These are phyloP conservation scores for Aethes cnicana DNA, from an alignment of 2,888 invertebrate genomes.

Conservation along the genomic window DNA sequence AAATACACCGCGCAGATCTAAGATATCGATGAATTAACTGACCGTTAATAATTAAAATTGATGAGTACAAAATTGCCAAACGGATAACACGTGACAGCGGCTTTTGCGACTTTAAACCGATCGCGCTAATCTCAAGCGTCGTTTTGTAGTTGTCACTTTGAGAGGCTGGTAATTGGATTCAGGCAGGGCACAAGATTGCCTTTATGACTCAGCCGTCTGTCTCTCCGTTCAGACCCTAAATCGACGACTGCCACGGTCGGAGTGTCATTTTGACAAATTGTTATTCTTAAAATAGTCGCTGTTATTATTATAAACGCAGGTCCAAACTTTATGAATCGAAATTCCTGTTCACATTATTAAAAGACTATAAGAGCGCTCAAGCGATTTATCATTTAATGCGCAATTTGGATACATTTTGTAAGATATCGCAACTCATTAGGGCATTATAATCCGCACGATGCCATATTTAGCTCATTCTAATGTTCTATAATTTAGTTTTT, in stretches of 20 bases:
- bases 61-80: conserved; percentile 40
- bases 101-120: conserved; percentile 12
- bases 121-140: conserved; percentile 36
- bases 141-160: conserved; percentile 64
- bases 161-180: conserved; percentile 63
- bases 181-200: conserved; percentile 29
- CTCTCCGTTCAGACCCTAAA: conserved; percentile 11
- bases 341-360: neutral
- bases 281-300: conserved; percentile 14
- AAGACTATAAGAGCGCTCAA: neutral
- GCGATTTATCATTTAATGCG: neutral
- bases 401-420: too few species aligned
- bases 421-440: too few species aligned
- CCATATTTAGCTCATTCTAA: too few species aligned
- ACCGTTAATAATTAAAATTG: conserved; percentile 54
- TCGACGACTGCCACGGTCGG: conserved; percentile 3
- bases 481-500: too few species aligned
- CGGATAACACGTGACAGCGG: conserved; percentile 22
- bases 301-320: conserved; percentile 6
- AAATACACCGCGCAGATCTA: conserved; percentile 34
- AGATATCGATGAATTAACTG: conserved; percentile 34
- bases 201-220: conserved; percentile 18
- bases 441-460: too few species aligned
- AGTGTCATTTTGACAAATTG: conserved; percentile 19
- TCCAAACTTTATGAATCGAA: neutral